Conservation (phyloP, 2,113 vertebrate species). For the Psittacula cyanocephala region DNA sequence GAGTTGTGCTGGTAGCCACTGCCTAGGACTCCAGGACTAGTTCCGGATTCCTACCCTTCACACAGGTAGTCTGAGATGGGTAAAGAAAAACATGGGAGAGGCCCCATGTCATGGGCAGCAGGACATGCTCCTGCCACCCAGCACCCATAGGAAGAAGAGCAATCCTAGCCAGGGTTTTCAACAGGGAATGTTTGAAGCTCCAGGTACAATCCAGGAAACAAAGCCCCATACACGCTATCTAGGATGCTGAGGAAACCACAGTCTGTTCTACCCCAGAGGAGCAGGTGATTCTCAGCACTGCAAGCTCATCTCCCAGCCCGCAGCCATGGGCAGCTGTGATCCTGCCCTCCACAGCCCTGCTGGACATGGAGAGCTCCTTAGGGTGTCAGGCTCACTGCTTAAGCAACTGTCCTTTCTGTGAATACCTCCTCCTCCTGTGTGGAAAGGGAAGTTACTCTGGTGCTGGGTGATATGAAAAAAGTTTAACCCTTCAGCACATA, state of each 20-base stretch:
- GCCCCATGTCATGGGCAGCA: neutral
- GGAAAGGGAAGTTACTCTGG: neutral
- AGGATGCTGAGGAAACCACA: accelerated
- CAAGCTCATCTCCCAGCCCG: neutral
- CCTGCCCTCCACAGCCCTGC: neutral
- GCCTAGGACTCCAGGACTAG: neutral
- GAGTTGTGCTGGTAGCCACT: accelerated
- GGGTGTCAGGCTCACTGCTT: constrained; percentile 46
- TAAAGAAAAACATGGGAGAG: neutral
- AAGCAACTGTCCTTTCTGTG: constrained; percentile 55
- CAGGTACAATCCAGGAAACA: neutral
- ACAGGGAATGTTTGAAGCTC: neutral
- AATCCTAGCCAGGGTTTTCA: neutral
- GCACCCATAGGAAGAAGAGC: neutral
- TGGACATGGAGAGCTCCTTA: neutral
- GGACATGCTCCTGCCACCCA: neutral
- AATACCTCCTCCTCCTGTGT: constrained; percentile 21
- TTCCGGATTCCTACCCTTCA: neutral
- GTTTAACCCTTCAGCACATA: constrained; percentile 66
- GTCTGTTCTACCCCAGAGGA: neutral
- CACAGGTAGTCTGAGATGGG: neutral
- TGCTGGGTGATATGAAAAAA: constrained; percentile 2
- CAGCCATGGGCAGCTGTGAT: neutral
- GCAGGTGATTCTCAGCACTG: neutral
- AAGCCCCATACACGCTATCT: accelerated